phyloP scores from a whole-genome alignment of 2,113 vertebrate species.

The Sterna hirundo region DNA sequence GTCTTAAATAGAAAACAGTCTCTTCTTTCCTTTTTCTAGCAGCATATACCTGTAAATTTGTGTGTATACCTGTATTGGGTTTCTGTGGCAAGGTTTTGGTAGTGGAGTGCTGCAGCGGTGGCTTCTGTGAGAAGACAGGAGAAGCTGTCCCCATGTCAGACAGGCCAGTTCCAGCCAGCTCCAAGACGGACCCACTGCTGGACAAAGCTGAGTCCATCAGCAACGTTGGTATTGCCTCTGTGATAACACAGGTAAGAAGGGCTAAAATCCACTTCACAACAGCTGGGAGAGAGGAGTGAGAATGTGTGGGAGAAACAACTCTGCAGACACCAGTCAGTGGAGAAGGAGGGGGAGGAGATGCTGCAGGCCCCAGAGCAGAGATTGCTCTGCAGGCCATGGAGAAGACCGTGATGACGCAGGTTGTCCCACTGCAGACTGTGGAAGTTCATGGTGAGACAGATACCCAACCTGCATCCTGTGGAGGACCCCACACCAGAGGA shows the following conservation, averaged over 20 bases:
- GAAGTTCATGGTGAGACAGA: background rate
- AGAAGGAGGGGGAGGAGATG: background rate
- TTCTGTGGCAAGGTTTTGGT: background rate
- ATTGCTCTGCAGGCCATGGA: background rate
- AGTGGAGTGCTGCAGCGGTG: background rate
- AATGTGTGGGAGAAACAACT: background rate
- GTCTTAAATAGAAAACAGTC: background rate
- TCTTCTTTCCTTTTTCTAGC: background rate
- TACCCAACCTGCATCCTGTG: background rate
- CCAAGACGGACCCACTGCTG: accelerated
- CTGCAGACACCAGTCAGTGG: background rate
- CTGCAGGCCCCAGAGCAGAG: background rate
- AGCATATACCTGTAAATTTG: background rate
- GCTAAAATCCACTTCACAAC: background rate
- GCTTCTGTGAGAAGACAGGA: background rate
- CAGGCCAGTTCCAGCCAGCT: background rate
- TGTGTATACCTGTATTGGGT: background rate
- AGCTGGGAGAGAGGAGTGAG: background rate
- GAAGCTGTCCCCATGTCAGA: background rate
- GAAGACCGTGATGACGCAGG: background rate
- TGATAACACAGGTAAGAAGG: background rate
- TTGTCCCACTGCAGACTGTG: background rate
- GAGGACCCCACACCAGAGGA: background rate
- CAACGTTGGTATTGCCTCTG: background rate
- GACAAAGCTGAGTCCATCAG: background rate